Conservation (phyloP, 2,888 invertebrate genomes). For the Drosophila suboccidentalis region DNA sequence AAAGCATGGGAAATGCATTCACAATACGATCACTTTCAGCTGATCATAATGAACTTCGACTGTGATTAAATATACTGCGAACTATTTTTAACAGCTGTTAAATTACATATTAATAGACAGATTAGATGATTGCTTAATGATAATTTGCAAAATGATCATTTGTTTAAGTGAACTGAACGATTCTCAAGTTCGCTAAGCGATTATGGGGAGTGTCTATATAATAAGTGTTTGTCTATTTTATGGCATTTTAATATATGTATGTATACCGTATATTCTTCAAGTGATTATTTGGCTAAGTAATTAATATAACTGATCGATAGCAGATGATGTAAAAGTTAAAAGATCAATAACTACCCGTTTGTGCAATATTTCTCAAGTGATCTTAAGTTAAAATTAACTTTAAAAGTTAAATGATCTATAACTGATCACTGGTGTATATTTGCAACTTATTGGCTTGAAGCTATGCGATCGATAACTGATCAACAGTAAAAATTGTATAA, state of each 20-base stretch:
- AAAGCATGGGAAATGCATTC: neutral
- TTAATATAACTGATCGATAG: neutral
- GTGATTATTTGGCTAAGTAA: neutral
- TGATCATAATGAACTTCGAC: constrained; percentile 11
- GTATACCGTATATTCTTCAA: neutral
- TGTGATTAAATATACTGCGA: neutral
- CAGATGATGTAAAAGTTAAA: neutral
- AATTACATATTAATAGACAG: neutral
- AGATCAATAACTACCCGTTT: neutral
- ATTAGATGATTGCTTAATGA: constrained; percentile 1
- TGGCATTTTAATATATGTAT: constrained; percentile 2
- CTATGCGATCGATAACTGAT: neutral
- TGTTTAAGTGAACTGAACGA: neutral
- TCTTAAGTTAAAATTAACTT: too few species aligned
- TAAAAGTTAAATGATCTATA: neutral
- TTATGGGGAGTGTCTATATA: neutral
- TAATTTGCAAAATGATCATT: neutral
- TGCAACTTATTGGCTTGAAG: too few species aligned
- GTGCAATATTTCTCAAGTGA: neutral
- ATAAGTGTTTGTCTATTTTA: constrained; percentile 8
- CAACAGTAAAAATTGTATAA: neutral
- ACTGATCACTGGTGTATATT: neutral
- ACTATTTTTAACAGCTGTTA: constrained; percentile 5
- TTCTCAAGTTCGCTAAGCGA: neutral
- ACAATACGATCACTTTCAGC: neutral